Conservation (phyloP, 1,140 invertebrate species). For the Parapsyche elsis region DNA sequence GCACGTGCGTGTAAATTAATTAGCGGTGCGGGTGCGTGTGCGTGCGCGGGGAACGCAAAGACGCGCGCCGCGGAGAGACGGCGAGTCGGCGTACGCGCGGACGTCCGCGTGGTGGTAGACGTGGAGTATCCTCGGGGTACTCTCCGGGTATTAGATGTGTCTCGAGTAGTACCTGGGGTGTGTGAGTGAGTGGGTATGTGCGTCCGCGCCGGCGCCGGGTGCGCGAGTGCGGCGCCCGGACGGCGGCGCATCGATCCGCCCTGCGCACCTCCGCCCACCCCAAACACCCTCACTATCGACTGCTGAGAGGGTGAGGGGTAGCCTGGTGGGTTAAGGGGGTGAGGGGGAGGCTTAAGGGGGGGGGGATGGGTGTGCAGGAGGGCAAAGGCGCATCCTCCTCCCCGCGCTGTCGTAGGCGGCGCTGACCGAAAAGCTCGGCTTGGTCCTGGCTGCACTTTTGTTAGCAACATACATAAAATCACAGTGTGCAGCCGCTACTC, state of each 20-base stretch:
- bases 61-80: background rate
- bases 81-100: background rate
- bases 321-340: background rate
- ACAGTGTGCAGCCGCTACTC: too few relatives aligned
- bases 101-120: too few relatives aligned
- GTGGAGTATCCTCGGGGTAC: too few relatives aligned
- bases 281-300: slow-evolving; percentile 5
- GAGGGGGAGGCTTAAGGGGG: background rate
- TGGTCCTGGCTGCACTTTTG: too few relatives aligned
- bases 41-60: background rate
- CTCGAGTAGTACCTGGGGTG: background rate
- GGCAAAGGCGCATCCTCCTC: background rate
- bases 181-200: background rate
- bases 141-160: background rate
- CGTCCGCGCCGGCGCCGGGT: slow-evolving; percentile 6
- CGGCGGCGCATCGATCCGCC: slow-evolving; percentile 41
- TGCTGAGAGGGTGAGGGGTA: background rate
- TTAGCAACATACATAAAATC: too few relatives aligned
- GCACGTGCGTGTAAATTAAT: background rate
- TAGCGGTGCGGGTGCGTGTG: background rate
- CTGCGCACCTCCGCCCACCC: slow-evolving; percentile 28
- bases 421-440: too few relatives aligned
- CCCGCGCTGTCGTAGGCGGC: background rate
- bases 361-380: background rate
- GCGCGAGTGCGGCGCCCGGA: slow-evolving; percentile 41